Evolutionary conservation across 1,140 invertebrate genomes (phyloP), one percentile per base, ranked within the genome.

Genomic region (Zelostemma sp.): DNA sequence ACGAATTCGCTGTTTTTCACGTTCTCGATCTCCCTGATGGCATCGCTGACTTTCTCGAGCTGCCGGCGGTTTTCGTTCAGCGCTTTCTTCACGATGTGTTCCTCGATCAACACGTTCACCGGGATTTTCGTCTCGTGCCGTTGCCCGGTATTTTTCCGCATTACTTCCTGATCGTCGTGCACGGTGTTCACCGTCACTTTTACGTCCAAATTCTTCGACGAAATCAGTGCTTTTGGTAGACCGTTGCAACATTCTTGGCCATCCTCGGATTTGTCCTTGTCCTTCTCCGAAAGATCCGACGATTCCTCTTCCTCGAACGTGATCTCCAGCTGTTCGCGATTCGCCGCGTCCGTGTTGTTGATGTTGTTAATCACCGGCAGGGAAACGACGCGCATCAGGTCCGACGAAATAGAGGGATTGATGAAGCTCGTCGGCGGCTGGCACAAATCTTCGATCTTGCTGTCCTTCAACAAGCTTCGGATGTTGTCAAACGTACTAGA

Each of bases 401-500:
- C 87, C 0, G 90, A 90, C 15, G 89, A 88, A 0, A 85, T 74
- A 1, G 85, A 79, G 0, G 88, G 80, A 1, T 80, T 75, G 21
- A 25, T 25, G 61, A 88, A 88, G 28, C 87, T 85, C 1, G 84
- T 82, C 5, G 88, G 88, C 0, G 85, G 84, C 47, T 88, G 87
- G 68, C 86, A 83, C 21, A 88, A 53, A 1, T 86, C 86, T 56
- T 89, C 87, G 31, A 85, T 58, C 40, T 80, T 80, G n/a, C 73
- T 78, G 3, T 85, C 83, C 75, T 90, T 90, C 43, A 93, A 86
- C 41, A 93, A 78, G 31, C 91, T 91, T 73, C 91, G 91, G 63
- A 93, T 92, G 71, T 93, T 92, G 84, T 93, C 91, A 80, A 93
- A 93, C 1, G 92, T 93, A 38, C 90, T 91, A 72, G 90, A 92